Conservation (phyloP, 2,113 vertebrate genomes). For the Pygoscelis antarcticus region DNA sequence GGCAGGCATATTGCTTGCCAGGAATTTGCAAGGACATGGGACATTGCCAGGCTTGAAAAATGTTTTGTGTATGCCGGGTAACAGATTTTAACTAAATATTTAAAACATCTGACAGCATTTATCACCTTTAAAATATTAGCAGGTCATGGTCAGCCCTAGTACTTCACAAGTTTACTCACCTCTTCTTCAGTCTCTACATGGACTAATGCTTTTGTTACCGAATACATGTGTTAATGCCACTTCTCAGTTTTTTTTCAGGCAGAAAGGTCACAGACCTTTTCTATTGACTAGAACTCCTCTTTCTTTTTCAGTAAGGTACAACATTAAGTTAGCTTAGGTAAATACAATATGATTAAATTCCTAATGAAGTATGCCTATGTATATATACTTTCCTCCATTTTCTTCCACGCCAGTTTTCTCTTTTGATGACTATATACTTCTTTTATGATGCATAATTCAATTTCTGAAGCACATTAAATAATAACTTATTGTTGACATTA, state of each 20-base stretch:
- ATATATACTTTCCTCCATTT: neutral
- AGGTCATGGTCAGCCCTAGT: neutral
- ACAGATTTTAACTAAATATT: neutral
- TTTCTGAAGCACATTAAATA: constrained; percentile 17
- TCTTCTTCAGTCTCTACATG: neutral
- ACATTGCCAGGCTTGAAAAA: neutral
- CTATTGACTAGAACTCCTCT: neutral
- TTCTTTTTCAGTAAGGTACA: neutral
- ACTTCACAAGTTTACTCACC: neutral
- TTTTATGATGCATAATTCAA: neutral
- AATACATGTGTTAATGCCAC: neutral
- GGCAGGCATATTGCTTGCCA: neutral
- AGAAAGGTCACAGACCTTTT: neutral
- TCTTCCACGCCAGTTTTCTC: neutral
- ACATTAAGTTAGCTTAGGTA: neutral
- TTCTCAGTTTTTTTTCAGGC: neutral
- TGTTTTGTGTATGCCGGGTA: neutral
- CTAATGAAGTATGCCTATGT: neutral
- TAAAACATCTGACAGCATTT: neutral
- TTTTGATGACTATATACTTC: neutral
- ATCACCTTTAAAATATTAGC: neutral
- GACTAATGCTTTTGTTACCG: neutral
- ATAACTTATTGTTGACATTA: neutral
- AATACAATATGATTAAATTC: neutral
- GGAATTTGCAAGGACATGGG: neutral